A percentile compares a stretch with the other conserved stretches of the same genome.
These are phyloP conservation scores for Formicarius rufipectus DNA, from an alignment of 2,113 vertebrate species.

Conservation along the genomic window DNA sequence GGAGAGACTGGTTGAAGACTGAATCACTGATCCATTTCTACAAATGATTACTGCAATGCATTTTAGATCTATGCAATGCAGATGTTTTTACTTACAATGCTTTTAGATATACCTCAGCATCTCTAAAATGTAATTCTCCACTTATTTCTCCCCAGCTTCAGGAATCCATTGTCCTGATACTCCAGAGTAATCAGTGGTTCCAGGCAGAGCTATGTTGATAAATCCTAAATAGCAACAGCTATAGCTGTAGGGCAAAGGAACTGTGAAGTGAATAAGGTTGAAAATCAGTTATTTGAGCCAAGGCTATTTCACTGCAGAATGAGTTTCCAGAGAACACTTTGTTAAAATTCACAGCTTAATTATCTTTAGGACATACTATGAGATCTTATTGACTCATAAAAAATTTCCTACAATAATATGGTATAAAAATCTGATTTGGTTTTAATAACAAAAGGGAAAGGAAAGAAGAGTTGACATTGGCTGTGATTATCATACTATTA, in stretches of 20 bases:
- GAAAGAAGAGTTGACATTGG: not conserved
- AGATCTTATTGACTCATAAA: not conserved
- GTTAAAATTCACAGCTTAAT: not conserved
- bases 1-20: not conserved
- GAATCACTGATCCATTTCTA: not conserved
- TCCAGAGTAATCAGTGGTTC: not conserved
- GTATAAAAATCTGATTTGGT: not conserved
- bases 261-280: not conserved
- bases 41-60: not conserved
- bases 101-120: not conserved
- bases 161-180: slow-evolving; percentile 1
- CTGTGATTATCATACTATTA: fast-evolving
- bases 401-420: not conserved
- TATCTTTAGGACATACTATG: not conserved
- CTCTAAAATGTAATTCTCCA: not conserved
- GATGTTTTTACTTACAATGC: not conserved
- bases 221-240: not conserved
- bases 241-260: not conserved
- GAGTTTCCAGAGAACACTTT: not conserved
- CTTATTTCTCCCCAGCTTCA: not conserved
- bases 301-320: not conserved
- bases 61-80: not conserved
- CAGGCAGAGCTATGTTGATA: not conserved
- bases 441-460: not conserved
- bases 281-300: not conserved